Evolutionary conservation across 53 echinoderm and acorn worm species (phyloP).

Genomic region (Luidia sarsii): DNA sequence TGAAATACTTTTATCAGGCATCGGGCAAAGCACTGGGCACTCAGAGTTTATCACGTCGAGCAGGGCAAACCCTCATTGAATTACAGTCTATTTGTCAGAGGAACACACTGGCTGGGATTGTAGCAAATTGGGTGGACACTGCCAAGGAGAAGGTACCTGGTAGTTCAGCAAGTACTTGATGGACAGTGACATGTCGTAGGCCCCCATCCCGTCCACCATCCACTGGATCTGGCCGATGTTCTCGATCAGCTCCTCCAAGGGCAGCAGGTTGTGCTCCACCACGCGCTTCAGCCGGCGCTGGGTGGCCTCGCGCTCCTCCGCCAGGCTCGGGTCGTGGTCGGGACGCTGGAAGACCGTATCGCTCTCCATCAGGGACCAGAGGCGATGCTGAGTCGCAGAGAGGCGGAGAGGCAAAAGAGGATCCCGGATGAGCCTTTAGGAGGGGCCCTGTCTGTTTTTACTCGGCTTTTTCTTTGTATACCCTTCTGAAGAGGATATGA

Average conservation of each 20-base stretch:
- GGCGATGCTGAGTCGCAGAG: conserved; percentile 61
- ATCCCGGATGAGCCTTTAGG: too few species aligned
- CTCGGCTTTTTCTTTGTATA: too few species aligned
- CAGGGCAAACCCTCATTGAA: too few species aligned
- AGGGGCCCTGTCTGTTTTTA: too few species aligned
- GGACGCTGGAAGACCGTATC: conserved; percentile 71
- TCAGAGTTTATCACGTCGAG: too few species aligned
- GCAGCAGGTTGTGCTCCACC: conserved; percentile 42
- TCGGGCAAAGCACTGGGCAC: too few species aligned
- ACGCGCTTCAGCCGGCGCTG: conserved; percentile 59
- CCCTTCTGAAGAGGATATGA: too few species aligned
- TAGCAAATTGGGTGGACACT: too few species aligned
- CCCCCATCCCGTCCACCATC: conserved; percentile 61
- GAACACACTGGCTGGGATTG: too few species aligned
- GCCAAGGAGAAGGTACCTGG: conserved; percentile 52
- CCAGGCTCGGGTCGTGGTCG: conserved; percentile 42
- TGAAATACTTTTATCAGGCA: too few species aligned
- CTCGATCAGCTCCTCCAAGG: conserved; percentile 36
- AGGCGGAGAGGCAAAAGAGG: background rate
- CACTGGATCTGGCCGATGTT: conserved; percentile 50
- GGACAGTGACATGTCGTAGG: conserved; percentile 72
- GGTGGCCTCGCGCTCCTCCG: conserved; percentile 61
- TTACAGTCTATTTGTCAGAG: too few species aligned
- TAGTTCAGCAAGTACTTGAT: conserved; percentile 72
- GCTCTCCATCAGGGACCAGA: conserved; percentile 73